Base-by-base conservation (phyloP, 2,888 invertebrate species). In the Pterostichus niger region DNA sequence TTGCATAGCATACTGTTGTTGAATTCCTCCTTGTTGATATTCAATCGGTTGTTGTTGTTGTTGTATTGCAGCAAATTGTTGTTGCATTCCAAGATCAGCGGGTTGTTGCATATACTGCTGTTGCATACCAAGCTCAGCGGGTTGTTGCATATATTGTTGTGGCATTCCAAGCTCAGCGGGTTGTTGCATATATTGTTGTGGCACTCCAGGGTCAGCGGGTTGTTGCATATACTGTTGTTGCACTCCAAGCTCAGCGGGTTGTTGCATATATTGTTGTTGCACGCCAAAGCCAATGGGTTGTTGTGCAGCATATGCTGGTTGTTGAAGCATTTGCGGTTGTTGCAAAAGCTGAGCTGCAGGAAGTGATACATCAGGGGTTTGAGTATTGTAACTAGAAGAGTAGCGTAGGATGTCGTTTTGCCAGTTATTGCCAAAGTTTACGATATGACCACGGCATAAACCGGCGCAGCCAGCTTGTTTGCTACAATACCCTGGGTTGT, bases 211-310 rank as follows among this genome's bases (percentile, higher is more conserved):
- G 24, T 24, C 24, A 24, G 24, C 24, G 2, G 3, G 3, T 24
- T 24, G 24, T 24, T 24, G 24, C 24, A 24, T 3, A 24, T 24
- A 24, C 11, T 33, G 61, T 11, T 61, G 33, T 4, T 31, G 61
- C 4, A 9, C 15, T 1, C 13, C n/a, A 13, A 64, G 13, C 1
- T 64, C 64, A 85, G 0, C 33, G 85, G 0, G 89, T 88, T 5
- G 89, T 89, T 85, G 90, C 88, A 81, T 85, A 83, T 13, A 88
- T 84, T 11, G 40, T 10, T 35, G 6, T 2, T 54, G 56, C 17
- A 24, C 15, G 24, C 5, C 24, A 2, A 87, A 85, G 4, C 24
- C 54, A 90, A 89, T 9, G 89, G 88, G 89, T 90, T 54, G 15
- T 59, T 46, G 52, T 13, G 52, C 52, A 13, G n/a, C 56, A 10